phyloP scores from a whole-genome alignment of 1,140 invertebrate genomes.

The Diorhabda carinulata region DNA sequence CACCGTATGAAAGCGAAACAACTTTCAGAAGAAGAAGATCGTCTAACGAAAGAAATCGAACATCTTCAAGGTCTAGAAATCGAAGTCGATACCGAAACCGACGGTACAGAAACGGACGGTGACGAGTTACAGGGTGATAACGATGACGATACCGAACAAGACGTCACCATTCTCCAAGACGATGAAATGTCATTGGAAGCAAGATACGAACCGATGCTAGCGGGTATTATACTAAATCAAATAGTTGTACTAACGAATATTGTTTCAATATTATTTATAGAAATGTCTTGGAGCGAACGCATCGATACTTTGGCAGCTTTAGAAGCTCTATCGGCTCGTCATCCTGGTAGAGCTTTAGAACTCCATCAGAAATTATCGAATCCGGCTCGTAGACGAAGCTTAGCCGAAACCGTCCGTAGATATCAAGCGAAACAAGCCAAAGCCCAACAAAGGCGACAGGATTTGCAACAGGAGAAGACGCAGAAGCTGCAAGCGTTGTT shows the following conservation, averaged over 20 bases:
- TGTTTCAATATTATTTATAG: constrained; percentile 24
- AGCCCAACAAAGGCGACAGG: constrained; percentile 72
- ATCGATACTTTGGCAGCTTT: constrained; percentile 73
- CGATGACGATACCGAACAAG: constrained; percentile 31
- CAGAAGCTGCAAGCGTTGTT: constrained; percentile 80
- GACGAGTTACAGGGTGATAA: constrained; percentile 58
- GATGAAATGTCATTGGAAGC: constrained; percentile 52
- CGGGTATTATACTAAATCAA: constrained; percentile 45
- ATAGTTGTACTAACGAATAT: background rate
- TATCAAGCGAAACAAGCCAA: constrained; percentile 88
- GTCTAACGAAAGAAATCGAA: constrained; percentile 77
- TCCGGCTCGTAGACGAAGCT: constrained; percentile 76
- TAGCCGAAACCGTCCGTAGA: constrained; percentile 71
- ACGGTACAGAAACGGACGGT: constrained; percentile 70
- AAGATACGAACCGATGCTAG: constrained; percentile 67
- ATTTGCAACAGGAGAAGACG: constrained; percentile 78
- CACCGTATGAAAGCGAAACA: constrained; percentile 51
- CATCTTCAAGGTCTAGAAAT: constrained; percentile 74
- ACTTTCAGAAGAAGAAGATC: constrained; percentile 74
- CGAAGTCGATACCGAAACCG: constrained; percentile 76
- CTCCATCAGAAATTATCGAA: constrained; percentile 91
- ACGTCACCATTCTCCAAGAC: constrained; percentile 25
- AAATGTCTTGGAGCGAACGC: constrained; percentile 73
- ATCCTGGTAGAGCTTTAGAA: constrained; percentile 84
- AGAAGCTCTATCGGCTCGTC: constrained; percentile 71